Base-by-base conservation (phyloP, 2,797 vertebrate species). In the Vespertilio murinus region DNA sequence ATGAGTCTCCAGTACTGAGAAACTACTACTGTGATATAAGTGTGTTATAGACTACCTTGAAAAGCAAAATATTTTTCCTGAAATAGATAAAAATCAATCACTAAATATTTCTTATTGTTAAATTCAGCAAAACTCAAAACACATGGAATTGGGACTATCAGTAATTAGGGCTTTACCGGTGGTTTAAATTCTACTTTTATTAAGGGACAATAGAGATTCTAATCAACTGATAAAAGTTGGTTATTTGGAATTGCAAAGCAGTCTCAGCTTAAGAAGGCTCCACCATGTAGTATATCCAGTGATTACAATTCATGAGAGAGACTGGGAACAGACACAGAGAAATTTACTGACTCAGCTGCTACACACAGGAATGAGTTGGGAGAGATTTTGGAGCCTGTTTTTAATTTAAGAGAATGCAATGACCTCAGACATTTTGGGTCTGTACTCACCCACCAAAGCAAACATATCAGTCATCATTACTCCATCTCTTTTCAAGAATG, bases 171-270 rank as follows among this genome's bases (percentile, higher is more conserved):
- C 45, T 95, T 93, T 67, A 54, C 18, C 65, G 6, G 47, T 89
- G 49, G 95, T 91, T 94, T 93, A 87, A 92, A 96, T 83, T 94
- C 91, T 96, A 94, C 84, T 95, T 96, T 91, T 88, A 96, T 80
- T 90, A 79, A 94, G 95, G 84, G 65, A 94, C 90, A 87, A 70
- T 59, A 94, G 78, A 94, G 79, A 93, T 54, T 92, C 75, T 25
- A 81, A 78, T 40, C 6, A 3, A 42, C 64, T 91, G 70, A 79
- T 90, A n/a, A 59, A 91, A 89, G 80, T 52, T 87, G 80, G 77
- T 78, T 94, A 93, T 88, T 96, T 94, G 91, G 89, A 95, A 95
- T 94, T 94, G 87, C 95, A 96, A 90, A 96, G 88, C 38, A 88
- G 61, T 35, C n/a, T 74, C 47, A 70, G 90, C 70, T 95, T 94